phyloP scores from a whole-genome alignment of 2,797 vertebrate species.

The Cryptoblepharus egeriae region DNA sequence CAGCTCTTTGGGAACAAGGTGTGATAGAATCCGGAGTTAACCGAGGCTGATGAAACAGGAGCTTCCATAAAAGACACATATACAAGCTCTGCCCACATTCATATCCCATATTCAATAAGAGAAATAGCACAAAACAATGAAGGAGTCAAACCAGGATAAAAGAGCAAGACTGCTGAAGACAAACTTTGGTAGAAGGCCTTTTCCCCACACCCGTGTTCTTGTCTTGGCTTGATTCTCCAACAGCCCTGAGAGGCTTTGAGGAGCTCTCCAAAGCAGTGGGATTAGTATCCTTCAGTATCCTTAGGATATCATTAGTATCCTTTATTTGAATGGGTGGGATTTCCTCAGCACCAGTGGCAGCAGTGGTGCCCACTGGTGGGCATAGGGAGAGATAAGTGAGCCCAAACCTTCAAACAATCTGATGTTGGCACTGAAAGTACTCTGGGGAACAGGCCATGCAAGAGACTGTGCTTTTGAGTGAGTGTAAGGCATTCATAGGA shows the following conservation, averaged over 20 bases:
- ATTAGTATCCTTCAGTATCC: not conserved
- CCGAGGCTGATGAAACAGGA: not conserved
- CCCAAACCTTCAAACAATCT: too few relatives aligned
- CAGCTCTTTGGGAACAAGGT: constrained; percentile 1
- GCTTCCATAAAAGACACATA: not conserved
- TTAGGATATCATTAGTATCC: too few relatives aligned
- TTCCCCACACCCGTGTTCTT: too few relatives aligned
- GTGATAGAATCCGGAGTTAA: not conserved
- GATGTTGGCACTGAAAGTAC: not conserved
- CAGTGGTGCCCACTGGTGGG: too few relatives aligned
- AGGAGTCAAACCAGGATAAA: not conserved
- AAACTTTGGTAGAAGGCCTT: not conserved
- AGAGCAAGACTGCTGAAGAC: not conserved
- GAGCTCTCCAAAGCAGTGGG: too few relatives aligned
- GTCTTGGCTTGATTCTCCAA: not conserved
- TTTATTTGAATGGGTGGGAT: not conserved
- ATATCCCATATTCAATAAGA: not conserved
- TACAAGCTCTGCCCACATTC: not conserved
- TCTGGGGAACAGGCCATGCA: too few relatives aligned
- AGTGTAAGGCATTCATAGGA: too few relatives aligned
- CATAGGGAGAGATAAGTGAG: too few relatives aligned
- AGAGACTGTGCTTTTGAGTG: too few relatives aligned
- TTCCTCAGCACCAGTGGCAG: too few relatives aligned
- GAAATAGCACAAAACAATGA: not conserved
- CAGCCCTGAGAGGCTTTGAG: not conserved